Evolutionary conservation across 2,888 invertebrate species (phyloP), one percentile per base, ranked within the genome.

Genomic region (Pantelozetes paolii): DNA sequence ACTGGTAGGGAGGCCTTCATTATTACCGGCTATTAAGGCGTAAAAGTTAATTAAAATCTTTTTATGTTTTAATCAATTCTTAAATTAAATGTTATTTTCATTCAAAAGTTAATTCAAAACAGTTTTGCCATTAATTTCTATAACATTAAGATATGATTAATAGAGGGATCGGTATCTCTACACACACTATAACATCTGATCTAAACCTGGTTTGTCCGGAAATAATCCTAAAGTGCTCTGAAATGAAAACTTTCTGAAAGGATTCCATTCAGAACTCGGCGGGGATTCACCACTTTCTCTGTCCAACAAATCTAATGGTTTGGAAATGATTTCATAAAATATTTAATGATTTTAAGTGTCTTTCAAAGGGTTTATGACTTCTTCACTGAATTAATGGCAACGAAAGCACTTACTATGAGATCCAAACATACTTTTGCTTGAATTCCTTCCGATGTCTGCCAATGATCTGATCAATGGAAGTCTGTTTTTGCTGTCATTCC

Each of bases 401-500:
- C 18, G 45, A 70, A 20, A 42, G 18, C n/a, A 78, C 78, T 77
- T 75, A 78, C 78, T 77, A 48, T 78, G 77, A 20, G 78, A 78
- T 20, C 78, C 78, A 70, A 79, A 90, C 92, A 90, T 85, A 93
- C 94, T 94, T 89, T 92, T 94, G 78, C 91, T 91, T 18, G 94
- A 91, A 83, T 94, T 95, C 77, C 90, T 87, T 78, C 95, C 95
- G 80, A 98, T 98, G 82, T 99, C 98, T 28, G 97, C 94, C 79
- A 98, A 85, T 9, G 96, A 96, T 76, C 98, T 86, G 78, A 95
- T 95, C 72, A 94, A 88, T 40, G 93, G 94, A 76, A 96, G 85
- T 78, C 90, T 87, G 32, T 90, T 89, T 86, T 89, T 88, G 80
- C 89, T 89, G 72, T 81, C 81, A 64, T 80, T 80, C 45, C 85